Evolutionary conservation across 64 coral and sea anemone genomes (phyloP), one percentile per base, ranked within the genome.

Genomic region (Pachyseris speciosa): DNA sequence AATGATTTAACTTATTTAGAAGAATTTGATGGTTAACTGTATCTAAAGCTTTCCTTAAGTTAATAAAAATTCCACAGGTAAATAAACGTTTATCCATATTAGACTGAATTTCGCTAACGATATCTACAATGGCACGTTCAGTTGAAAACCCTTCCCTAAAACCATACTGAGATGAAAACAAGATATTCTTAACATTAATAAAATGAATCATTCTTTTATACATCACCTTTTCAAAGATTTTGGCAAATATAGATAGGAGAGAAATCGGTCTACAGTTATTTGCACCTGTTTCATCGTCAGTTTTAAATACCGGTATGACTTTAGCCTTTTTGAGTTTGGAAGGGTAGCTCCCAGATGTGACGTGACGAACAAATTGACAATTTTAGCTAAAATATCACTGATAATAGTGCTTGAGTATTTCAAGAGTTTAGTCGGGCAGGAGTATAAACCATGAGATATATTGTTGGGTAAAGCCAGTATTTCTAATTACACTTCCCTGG

Each of bases 251-350:
- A 43, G 64, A 86, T 26, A 86, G 28, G 7, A 86, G n/a, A 66
- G 63, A 66, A 29, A 86, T 86, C 12, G 78, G 78, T 31, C 83
- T 86, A 69, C 63, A 86, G 27, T 86, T 86, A 24, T 86, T 86
- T 47, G 83, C 59, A n/a, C 48, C 32, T 36, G 61, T 15, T 2
- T 67, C 57, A 60, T 86, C 83, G 10, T 86, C 41, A 43, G 83
- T 7, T 68, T 86, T 86, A 71, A 86, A 86, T 8, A 86, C n/a
- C 0, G 83, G 83, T 34, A 68, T 86, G 36, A 72, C 45, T 72
- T 87, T 87, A 29, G 67, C 55, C 8, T 20, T 50, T 17, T 86
- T 86, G 22, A 86, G 12, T 67, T 84, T 84, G 17, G 32, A 38
- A 25, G 81, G 81, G 22, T 67, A 84, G n/a, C 10, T 84, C 22